A percentile compares a stretch with the other conserved stretches of the same genome.
Conservation (phyloP, 2,797 vertebrate genomes). For the Botia kubotai region DNA sequence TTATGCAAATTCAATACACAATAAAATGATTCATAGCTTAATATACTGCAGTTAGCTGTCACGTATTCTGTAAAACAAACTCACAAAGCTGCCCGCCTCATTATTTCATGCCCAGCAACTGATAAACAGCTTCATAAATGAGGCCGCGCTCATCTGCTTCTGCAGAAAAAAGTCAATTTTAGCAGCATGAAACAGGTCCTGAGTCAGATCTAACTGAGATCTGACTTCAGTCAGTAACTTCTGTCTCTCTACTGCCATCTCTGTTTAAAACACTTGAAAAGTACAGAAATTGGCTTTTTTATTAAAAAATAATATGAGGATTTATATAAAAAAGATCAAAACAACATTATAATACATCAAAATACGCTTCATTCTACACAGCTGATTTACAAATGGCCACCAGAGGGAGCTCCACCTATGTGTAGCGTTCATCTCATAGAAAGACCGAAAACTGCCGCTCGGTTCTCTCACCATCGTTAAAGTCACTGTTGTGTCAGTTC, state of each 20-base stretch:
- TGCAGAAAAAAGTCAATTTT: constrained; percentile 48
- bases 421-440: neutral
- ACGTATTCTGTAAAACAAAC: constrained; percentile 54
- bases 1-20: constrained; percentile 54
- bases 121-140: constrained; percentile 57
- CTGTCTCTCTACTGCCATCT: too few relatives aligned
- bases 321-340: neutral
- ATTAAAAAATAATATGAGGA: too few relatives aligned
- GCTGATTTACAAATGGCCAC: constrained; percentile 35
- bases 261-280: too few relatives aligned
- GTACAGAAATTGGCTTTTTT: too few relatives aligned
- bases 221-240: too few relatives aligned
- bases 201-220: constrained; percentile 42
- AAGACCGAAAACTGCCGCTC: neutral
- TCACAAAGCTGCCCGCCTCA: constrained; percentile 54
- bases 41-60: constrained; percentile 48
- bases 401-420: constrained; percentile 55
- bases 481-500: neutral
- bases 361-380: neutral
- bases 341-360: neutral
- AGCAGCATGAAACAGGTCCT: constrained; percentile 39
- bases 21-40: constrained; percentile 49
- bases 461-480: neutral
- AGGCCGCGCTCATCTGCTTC: constrained; percentile 50
- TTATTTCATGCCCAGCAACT: constrained; percentile 52